These are phyloP conservation scores for Melikaiella ostensackeni DNA, from an alignment of 2,888 invertebrate genomes.

Conservation along the genomic window DNA sequence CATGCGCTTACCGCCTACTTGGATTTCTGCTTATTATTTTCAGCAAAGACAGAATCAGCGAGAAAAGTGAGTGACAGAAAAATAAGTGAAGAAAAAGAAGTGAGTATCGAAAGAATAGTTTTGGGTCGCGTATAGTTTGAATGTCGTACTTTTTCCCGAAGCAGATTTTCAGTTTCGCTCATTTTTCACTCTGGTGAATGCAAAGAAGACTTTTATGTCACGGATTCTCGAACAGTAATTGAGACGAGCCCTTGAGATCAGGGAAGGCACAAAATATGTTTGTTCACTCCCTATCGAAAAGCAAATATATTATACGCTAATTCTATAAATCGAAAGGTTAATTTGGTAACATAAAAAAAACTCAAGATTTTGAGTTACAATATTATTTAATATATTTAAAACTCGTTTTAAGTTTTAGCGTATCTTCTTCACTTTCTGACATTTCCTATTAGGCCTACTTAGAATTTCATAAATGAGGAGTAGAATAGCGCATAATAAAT, in stretches of 20 bases:
- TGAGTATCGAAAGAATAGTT: constrained; percentile 24
- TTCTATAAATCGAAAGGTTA: background rate
- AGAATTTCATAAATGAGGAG: background rate
- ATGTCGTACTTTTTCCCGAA: background rate
- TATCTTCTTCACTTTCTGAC: constrained; percentile 11
- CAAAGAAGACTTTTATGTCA: constrained; percentile 12
- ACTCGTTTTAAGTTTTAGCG: background rate
- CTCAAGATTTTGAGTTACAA: background rate
- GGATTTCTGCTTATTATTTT: background rate
- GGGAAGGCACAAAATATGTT: background rate
- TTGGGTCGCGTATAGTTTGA: background rate
- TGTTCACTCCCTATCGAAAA: background rate
- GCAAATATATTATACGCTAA: background rate
- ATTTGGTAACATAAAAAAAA: background rate
- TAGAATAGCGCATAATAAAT: constrained; percentile 1
- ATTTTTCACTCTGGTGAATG: constrained; percentile 16
- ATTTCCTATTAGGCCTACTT: background rate
- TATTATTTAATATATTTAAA: background rate
- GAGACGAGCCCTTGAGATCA: background rate
- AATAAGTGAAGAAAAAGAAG: constrained; percentile 39
- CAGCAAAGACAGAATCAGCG: constrained; percentile 27
- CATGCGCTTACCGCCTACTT: too few relatives aligned
- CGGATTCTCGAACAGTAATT: background rate
- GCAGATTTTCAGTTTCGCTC: constrained; percentile 47
- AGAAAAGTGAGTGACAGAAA: constrained; percentile 37